phyloP scores from a whole-genome alignment of 1,140 invertebrate genomes.

The Drosophila carrolli region DNA sequence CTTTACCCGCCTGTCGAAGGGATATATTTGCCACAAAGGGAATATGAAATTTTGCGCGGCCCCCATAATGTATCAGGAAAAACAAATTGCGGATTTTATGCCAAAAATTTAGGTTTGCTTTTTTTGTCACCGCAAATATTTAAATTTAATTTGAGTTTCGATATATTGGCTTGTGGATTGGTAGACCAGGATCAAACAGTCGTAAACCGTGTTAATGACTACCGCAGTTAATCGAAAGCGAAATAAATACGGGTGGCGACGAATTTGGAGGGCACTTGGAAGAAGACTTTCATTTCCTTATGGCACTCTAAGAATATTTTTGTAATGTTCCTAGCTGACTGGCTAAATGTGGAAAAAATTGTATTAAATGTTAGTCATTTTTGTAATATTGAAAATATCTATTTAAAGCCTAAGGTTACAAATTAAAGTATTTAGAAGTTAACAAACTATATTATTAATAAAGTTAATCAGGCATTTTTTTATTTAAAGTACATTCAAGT shows the following conservation, averaged over 20 bases:
- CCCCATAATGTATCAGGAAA: conserved; percentile 46
- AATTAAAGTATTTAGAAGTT: no score
- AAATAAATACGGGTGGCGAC: conserved; percentile 39
- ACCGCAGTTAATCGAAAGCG: conserved; percentile 52
- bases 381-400: no score
- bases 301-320: neutral
- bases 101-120: conserved; percentile 23
- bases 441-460: no score
- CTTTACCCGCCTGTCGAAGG: conserved; percentile 27
- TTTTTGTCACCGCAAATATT: conserved; percentile 61
- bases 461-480: no score
- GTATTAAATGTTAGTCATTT: neutral
- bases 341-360: no score
- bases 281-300: conserved; percentile 32
- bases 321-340: no score
- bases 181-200: conserved; percentile 25
- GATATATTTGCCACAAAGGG: conserved; percentile 16
- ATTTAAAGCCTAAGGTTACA: no score
- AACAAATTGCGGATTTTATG: conserved; percentile 61
- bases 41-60: conserved; percentile 64
- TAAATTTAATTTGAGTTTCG: conserved; percentile 65
- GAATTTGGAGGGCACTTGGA: conserved; percentile 4
- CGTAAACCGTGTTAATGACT: conserved; percentile 78
- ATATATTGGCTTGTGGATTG: conserved; percentile 33
- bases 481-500: no score